Conservation (phyloP, 2,113 vertebrate species). For the Grus americana region DNA sequence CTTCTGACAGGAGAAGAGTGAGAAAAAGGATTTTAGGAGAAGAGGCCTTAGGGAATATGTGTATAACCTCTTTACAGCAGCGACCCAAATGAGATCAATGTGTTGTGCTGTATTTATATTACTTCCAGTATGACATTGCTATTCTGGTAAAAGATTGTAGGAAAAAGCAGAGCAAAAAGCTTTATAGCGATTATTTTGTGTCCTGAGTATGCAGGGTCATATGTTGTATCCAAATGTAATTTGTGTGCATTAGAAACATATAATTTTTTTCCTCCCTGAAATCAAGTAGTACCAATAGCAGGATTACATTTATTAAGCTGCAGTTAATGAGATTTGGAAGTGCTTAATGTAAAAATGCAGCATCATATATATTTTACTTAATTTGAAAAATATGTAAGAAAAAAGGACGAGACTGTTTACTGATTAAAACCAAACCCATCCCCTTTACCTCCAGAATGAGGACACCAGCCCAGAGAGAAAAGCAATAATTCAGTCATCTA, state of each 20-base stretch:
- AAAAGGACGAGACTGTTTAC: not conserved
- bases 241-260: conserved; percentile 11
- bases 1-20: not conserved
- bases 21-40: conserved; percentile 16
- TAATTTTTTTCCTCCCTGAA: not conserved
- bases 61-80: not conserved
- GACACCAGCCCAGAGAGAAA: not conserved
- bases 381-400: not conserved
- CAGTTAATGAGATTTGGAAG: conserved; percentile 27
- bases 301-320: not conserved
- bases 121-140: not conserved
- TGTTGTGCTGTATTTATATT: not conserved
- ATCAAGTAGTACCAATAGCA: not conserved
- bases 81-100: not conserved
- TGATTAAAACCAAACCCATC: not conserved
- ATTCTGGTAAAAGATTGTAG: conserved; percentile 33
- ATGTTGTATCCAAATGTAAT: conserved; percentile 13
- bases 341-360: not conserved
- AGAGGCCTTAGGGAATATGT: not conserved
- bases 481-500: not conserved
- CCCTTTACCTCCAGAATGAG: not conserved
- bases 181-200: conserved; percentile 4
- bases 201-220: not conserved
- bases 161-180: not conserved
- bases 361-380: not conserved